These are phyloP conservation scores for Xylota sylvarum DNA, from an alignment of 2,888 invertebrate species.

Conservation along the genomic window DNA sequence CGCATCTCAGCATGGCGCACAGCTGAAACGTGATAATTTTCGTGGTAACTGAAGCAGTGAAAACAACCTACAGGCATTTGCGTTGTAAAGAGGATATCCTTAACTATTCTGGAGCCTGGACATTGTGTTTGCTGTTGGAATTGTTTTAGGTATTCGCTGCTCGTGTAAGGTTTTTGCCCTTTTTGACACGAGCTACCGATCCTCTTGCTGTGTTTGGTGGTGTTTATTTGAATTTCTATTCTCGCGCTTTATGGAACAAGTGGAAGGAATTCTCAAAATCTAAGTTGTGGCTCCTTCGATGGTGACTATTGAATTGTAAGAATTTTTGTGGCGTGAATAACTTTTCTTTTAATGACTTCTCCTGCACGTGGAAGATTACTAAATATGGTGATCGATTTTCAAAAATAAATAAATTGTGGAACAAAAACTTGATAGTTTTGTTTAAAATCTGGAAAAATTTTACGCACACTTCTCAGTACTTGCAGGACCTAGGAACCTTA, in stretches of 20 bases:
- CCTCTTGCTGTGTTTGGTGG: constrained; percentile 6
- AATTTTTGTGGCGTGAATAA: too few relatives aligned
- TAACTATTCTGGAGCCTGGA: constrained; percentile 21
- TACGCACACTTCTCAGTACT: too few relatives aligned
- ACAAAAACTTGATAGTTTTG: too few relatives aligned
- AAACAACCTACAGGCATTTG: constrained; percentile 34
- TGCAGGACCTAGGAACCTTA: too few relatives aligned
- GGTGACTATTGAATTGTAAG: constrained; percentile 15
- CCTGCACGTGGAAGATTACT: too few relatives aligned
- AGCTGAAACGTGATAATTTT: constrained; percentile 48
- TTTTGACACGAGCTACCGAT: constrained; percentile 37
- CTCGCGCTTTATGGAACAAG: constrained; percentile 31
- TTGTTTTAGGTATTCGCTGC: constrained; percentile 41
- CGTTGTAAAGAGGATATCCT: constrained; percentile 6
- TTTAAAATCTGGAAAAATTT: too few relatives aligned
- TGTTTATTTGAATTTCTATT: constrained; percentile 44
- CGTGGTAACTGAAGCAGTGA: constrained; percentile 9
- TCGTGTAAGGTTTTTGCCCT: constrained; percentile 53
- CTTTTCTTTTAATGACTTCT: too few relatives aligned
- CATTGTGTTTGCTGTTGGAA: constrained; percentile 8
- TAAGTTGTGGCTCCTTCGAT: constrained; percentile 11
- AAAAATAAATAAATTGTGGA: too few relatives aligned
- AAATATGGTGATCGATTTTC: too few relatives aligned
- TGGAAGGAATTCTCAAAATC: constrained; percentile 44
- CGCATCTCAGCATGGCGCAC: constrained; percentile 31